Conservation (phyloP, 2,888 invertebrate genomes). For the Leptothorax acervorum region DNA sequence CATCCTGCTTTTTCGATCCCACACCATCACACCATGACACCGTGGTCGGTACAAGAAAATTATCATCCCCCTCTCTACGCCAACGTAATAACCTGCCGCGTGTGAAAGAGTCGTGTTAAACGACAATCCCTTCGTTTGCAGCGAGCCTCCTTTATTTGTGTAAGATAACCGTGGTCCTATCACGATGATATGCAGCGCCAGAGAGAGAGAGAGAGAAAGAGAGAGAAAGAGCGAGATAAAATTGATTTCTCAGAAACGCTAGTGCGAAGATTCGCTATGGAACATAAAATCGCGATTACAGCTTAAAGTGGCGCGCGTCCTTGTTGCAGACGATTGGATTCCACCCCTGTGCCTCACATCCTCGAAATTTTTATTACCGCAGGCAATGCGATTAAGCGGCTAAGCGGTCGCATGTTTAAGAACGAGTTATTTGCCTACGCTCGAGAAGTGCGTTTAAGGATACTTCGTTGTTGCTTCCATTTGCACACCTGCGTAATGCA, state of each 20-base stretch:
- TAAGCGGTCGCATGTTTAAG: conserved; percentile 7
- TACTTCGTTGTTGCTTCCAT: conserved; percentile 22
- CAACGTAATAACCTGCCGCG: not conserved
- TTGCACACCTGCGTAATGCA: conserved; percentile 58
- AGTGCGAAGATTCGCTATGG: not conserved
- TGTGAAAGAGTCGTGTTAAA: conserved; percentile 17
- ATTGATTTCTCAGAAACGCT: not conserved
- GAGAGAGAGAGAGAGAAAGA: too few species aligned
- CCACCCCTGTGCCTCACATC: not conserved
- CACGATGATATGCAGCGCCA: not conserved
- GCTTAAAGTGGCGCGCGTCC: not conserved
- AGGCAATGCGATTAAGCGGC: conserved; percentile 11
- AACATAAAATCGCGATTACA: not conserved
- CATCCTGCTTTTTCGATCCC: conserved; percentile 68
- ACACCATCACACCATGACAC: conserved; percentile 35
- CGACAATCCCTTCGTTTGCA: not conserved
- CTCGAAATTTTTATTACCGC: not conserved
- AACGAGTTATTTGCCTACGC: conserved; percentile 28
- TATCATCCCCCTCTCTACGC: conserved; percentile 45
- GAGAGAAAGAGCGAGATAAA: not conserved
- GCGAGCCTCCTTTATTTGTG: not conserved
- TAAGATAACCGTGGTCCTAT: conserved; percentile 16
- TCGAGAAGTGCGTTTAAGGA: conserved; percentile 36
- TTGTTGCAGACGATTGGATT: not conserved
- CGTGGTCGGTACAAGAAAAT: conserved; percentile 63